Conservation (phyloP, 2,113 vertebrate genomes). For the Emydura subglobosa region DNA sequence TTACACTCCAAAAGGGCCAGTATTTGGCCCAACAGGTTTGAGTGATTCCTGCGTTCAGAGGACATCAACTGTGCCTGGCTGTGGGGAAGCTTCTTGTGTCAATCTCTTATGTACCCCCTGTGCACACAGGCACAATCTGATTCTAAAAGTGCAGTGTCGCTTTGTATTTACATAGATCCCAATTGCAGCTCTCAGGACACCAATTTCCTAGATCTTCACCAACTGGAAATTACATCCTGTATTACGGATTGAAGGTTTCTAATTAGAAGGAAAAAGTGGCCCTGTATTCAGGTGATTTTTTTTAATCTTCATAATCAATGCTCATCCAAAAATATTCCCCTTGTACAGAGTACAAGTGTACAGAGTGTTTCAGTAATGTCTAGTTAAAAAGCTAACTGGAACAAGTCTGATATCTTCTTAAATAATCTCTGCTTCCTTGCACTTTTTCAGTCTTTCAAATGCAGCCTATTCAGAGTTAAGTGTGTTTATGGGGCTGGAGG, state of each 20-base stretch:
- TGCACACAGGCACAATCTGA: not conserved
- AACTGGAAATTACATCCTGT: not conserved
- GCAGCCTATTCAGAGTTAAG: not conserved
- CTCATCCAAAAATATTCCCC: not conserved
- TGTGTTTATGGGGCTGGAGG: not conserved
- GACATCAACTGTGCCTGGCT: not conserved
- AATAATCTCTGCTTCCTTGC: not conserved
- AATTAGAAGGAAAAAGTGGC: not conserved
- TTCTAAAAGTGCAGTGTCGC: too few species aligned
- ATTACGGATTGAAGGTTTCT: not conserved
- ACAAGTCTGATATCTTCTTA: not conserved
- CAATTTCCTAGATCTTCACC: not conserved
- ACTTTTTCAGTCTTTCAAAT: conserved; percentile 1
- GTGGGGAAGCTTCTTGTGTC: not conserved
- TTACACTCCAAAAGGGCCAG: too few species aligned
- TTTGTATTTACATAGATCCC: not conserved
- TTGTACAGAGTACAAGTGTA: not conserved
- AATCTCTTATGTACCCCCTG: too few species aligned
- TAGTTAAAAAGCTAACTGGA: conserved; percentile 12
- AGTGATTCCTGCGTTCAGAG: not conserved
- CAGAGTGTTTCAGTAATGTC: not conserved
- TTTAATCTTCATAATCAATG: not conserved
- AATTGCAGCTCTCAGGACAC: accelerated
- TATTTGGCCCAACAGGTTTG: not conserved
- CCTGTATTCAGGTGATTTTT: not conserved